A percentile compares a stretch with the other conserved stretches of the same genome.
phyloP scores from a whole-genome alignment of 2,888 invertebrate genomes.

The Hemithea aestivaria region DNA sequence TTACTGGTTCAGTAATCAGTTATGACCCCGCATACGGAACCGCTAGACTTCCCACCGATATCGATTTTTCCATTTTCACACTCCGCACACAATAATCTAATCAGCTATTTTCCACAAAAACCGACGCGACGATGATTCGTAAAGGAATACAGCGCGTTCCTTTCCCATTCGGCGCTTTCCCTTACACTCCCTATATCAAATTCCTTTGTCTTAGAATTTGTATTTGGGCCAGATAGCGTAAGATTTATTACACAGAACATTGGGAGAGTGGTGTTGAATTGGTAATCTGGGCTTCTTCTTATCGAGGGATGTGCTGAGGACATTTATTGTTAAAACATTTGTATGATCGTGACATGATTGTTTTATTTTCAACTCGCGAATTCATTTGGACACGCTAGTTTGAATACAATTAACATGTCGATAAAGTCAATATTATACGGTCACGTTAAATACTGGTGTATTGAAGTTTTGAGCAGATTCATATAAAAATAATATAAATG shows the following conservation, averaged over 20 bases:
- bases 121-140: not conserved
- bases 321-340: not conserved
- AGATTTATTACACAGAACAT: constrained; percentile 26
- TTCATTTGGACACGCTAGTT: too few species aligned
- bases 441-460: too few species aligned
- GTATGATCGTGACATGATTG: not conserved
- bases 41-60: too few species aligned
- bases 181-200: constrained; percentile 17
- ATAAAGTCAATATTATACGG: too few species aligned
- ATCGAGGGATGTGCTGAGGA: constrained; percentile 6
- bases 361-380: too few species aligned
- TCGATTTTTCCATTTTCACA: too few species aligned
- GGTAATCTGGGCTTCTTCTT: constrained; percentile 23
- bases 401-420: too few species aligned
- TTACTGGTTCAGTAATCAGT: too few species aligned
- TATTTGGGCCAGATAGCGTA: constrained; percentile 21
- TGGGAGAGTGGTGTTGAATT: constrained; percentile 24
- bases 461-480: too few species aligned
- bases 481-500: too few species aligned
- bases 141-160: constrained; percentile 2
- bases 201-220: constrained; percentile 24
- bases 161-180: constrained; percentile 16
- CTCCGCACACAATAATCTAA: not conserved
- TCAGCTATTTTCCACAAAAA: constrained; percentile 1
- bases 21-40: too few species aligned